A percentile compares a stretch with the other conserved stretches of the same genome.
These are phyloP conservation scores for Channa argus DNA, from an alignment of 2,113 vertebrate species.

Conservation along the genomic window DNA sequence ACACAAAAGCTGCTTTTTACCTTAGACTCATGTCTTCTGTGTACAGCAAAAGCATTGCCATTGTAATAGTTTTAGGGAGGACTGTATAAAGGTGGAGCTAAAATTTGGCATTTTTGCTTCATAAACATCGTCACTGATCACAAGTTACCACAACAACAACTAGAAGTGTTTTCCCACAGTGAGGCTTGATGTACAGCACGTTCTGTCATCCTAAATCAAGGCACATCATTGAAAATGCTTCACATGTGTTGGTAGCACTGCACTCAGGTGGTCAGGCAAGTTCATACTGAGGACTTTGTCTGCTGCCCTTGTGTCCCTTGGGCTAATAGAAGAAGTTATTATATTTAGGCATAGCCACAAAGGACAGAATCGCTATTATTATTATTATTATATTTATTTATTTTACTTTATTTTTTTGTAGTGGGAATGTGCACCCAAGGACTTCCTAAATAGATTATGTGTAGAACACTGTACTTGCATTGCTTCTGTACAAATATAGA, in stretches of 20 bases:
- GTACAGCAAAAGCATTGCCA: too few relatives aligned
- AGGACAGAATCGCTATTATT: slow-evolving; percentile 28
- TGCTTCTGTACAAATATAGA: too few relatives aligned
- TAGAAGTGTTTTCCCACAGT: background rate
- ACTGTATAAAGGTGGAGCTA: background rate
- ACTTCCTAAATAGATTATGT: background rate
- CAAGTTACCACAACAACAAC: too few relatives aligned
- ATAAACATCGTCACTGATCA: too few relatives aligned
- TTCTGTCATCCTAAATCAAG: background rate
- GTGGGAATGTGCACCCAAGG: background rate
- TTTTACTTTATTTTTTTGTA: too few relatives aligned
- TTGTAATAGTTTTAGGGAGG: background rate
- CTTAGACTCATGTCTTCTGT: too few relatives aligned
- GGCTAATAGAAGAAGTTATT: background rate
- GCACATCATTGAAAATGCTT: background rate
- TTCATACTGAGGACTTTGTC: background rate
- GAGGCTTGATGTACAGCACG: background rate
- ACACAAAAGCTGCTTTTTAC: too few relatives aligned
- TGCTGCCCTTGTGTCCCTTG: slow-evolving; percentile 14
- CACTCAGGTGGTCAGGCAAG: background rate
- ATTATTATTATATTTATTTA: too few relatives aligned
- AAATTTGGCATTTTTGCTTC: background rate
- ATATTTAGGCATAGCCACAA: slow-evolving; percentile 28
- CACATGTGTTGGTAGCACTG: background rate
- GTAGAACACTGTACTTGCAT: background rate